Base-by-base conservation (phyloP, 1,140 invertebrate genomes). In the Drosophila pectinifera region DNA sequence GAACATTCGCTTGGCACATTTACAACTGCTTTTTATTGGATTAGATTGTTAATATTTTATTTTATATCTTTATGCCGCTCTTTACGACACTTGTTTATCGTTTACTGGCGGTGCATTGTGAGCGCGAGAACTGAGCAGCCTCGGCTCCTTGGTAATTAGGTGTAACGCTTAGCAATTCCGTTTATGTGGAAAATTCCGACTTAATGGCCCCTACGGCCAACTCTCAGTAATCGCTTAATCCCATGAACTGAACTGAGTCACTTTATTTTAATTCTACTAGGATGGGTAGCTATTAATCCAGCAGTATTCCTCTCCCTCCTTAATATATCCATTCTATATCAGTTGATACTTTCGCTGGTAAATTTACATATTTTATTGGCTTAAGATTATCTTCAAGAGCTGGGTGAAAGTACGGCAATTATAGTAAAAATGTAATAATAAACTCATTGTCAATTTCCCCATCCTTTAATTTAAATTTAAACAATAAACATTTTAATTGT, bases 1-100 rank as follows among this genome's bases (percentile, higher is more conserved):
- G 48, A 51, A 34, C 48, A 73, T 73, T 61, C 56, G 57, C 28
- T 46, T 74, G 70, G 57, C 57, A 70, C 67, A 70, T 74, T 74
- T 74, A 74, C 57, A 63, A 73, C 70, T 63, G 57, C 38, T 74
- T 74, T 74, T 74, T 74, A 74, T 74, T 74, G 72, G 72, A 74
- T 74, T 74, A 74, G 72, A 74, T 70, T 46, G 68, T 61, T 61
- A 73, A 73, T 73, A 73, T 73, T 53, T 73, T 73, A 51, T 61
- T 73, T 72, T 38, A 73, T 53, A 46, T 46, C 34, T 51, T 68
- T 63, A 26, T 20, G 20, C 18, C 18, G 24, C 63, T 20, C 24
- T 70, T 70, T 70, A 70, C 64, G 68, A 69, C 42, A 26, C 18
- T 57, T 31, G 31, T 48, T 26, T 41, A 69, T 57, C 42, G 45